Evolutionary conservation across 2,888 invertebrate species (phyloP).

Genomic region (Ariolimax columbianus): DNA sequence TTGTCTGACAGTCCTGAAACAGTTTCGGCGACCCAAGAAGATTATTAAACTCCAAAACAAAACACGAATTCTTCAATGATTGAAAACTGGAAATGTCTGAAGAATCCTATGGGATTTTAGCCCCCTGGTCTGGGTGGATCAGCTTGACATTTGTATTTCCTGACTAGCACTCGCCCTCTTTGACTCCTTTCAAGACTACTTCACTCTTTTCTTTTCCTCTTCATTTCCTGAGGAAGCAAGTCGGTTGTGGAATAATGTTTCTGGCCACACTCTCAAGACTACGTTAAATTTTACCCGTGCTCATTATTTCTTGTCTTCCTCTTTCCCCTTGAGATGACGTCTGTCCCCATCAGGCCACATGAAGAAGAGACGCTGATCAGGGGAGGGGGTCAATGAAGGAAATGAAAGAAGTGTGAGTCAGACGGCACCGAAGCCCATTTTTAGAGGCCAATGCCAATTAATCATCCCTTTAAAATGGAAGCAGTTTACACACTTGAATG

Average conservation of each 20-base stretch:
- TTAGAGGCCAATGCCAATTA: constrained; percentile 30
- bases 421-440: constrained; percentile 18
- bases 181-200: background rate
- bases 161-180: background rate
- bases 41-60: constrained; percentile 25
- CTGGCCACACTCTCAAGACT: constrained; percentile 1
- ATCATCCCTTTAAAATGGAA: constrained; percentile 41
- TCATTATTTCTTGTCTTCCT: background rate
- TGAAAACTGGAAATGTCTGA: constrained; percentile 21
- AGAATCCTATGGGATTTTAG: constrained; percentile 1
- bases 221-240: background rate
- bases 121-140: background rate
- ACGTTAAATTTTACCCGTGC: background rate
- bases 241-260: background rate
- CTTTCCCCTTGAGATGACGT: background rate
- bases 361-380: background rate
- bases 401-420: constrained; percentile 28
- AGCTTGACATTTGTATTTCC: constrained; percentile 17
- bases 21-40: constrained; percentile 3
- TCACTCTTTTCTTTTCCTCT: background rate
- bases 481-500: constrained; percentile 40
- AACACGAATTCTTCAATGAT: background rate
- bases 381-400: background rate
- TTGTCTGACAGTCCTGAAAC: background rate
- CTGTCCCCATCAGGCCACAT: background rate